Percentiles rank a stretch among this genome's conserved stretches.
phyloP scores from a whole-genome alignment of 2,113 vertebrate genomes.

The Turnix velox region DNA sequence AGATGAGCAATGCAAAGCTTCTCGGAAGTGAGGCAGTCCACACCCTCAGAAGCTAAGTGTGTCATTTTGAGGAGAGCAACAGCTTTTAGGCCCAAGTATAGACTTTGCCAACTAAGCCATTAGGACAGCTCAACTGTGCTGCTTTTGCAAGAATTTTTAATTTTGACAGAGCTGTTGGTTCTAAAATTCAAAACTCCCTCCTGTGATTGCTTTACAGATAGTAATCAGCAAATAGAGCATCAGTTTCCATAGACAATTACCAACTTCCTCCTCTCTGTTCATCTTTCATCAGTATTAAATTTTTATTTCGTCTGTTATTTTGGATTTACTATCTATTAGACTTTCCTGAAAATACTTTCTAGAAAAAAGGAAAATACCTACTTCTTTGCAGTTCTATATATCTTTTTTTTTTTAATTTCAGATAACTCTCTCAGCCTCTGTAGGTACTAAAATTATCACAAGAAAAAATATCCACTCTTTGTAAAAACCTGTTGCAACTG shows the following conservation, averaged over 20 bases:
- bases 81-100: neutral
- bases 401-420: neutral
- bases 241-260: neutral
- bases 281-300: neutral
- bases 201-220: neutral
- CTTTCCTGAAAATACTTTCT: neutral
- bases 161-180: conserved; percentile 7
- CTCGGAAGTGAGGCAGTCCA: neutral
- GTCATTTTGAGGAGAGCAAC: neutral
- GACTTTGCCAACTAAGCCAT: conserved; percentile 20
- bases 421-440: neutral
- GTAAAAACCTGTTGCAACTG: neutral
- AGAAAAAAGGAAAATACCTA: neutral
- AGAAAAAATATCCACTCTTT: neutral
- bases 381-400: neutral
- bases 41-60: neutral
- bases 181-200: conserved; percentile 26
- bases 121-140: conserved; percentile 4
- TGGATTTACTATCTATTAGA: neutral
- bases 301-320: neutral
- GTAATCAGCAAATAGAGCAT: neutral
- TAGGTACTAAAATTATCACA: neutral
- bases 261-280: neutral
- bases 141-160: conserved; percentile 25
- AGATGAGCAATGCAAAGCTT: neutral